Evolutionary conservation across 2,797 vertebrate species (phyloP).

Genomic region (Telmatherina bonti): DNA sequence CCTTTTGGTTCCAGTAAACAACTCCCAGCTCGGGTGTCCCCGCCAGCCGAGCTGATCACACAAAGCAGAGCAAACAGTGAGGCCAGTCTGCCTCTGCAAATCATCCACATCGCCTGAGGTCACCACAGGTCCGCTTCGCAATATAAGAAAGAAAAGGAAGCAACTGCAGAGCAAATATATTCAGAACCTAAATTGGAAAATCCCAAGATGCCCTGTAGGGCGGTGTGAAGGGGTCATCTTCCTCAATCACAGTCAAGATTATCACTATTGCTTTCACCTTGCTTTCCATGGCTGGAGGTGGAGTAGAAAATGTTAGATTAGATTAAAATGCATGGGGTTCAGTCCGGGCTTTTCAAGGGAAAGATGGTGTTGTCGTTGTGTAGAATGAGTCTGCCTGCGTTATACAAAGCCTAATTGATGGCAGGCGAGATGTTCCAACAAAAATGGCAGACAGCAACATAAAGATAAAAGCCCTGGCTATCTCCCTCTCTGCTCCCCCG

Average conservation of each 20-base stretch:
- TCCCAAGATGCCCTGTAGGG: constrained; percentile 49
- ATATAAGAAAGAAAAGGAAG: constrained; percentile 29
- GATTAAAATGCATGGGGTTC: constrained; percentile 71
- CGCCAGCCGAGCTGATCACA: constrained; percentile 47
- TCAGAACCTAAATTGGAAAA: constrained; percentile 60
- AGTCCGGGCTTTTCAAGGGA: constrained; percentile 51
- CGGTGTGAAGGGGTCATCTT: constrained; percentile 2
- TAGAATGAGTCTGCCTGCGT: constrained; percentile 49
- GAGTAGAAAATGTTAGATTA: constrained; percentile 47
- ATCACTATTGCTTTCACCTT: constrained; percentile 31
- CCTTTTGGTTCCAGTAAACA: constrained; percentile 65
- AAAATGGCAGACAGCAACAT: constrained; percentile 61
- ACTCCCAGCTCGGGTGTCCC: constrained; percentile 38
- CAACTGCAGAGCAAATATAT: constrained; percentile 52
- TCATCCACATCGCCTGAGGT: constrained; percentile 55
- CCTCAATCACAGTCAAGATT: constrained; percentile 23
- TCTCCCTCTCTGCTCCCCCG: constrained; percentile 31
- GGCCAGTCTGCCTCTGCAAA: constrained; percentile 13
- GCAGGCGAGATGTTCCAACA: constrained; percentile 40
- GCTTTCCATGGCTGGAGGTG: constrained; percentile 22
- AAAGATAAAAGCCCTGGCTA: constrained; percentile 70
- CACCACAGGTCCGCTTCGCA: constrained; percentile 29
- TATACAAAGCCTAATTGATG: constrained; percentile 70
- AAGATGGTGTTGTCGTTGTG: constrained; percentile 55
- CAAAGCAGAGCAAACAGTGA: constrained; percentile 56